Base-by-base conservation (phyloP, 2,113 vertebrate genomes). In the Sylvietta virens region DNA sequence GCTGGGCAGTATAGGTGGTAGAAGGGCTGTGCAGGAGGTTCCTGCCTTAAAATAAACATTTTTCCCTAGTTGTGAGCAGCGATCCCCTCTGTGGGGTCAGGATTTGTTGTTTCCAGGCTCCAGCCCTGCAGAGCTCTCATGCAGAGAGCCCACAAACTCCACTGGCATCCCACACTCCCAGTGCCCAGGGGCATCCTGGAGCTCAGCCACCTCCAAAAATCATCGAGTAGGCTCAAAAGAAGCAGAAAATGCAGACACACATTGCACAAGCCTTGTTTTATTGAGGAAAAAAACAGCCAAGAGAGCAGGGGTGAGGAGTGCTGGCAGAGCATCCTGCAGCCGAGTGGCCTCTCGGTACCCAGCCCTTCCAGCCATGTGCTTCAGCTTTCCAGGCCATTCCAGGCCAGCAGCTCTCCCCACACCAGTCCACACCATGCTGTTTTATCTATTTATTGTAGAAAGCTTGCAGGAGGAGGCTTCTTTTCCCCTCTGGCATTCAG, bases 401-500 rank as follows among this genome's bases (percentile, higher is more conserved):
- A 2, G 24, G 65, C 61, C 74, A 44, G 71, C 71, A 82, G 71
- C 64, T 3, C 20, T 80, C n/a, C 65, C 47, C 22, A 1, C 0
- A 3, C 27, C 7, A 2, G 51, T 1, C 35, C 87, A 60, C 33
- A 64, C 6, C 48, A 51, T 0, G 4, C 61, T 0, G 1, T 1
- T 86, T 79, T 42, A 61, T 54, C 51, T 94, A 26, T 84, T 95
- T 84, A 74, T 81, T 92, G 40, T 76, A 94, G 70, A 47, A 58
- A 56, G 33, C 15, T 42, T 60, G 27, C 26, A 87, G 78, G 28
- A 88, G 58, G 45, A 77, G 14, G 58, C 66, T 86, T 33, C 23
- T 64, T 13, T 5, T 9, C 6, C 11, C 3, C 2, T 2, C 23
- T 2, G 2, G 28, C 3, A 1, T 7, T 50, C 0, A 0, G 16